phyloP scores from a whole-genome alignment of 2,113 vertebrate species.

The Alces alces region DNA sequence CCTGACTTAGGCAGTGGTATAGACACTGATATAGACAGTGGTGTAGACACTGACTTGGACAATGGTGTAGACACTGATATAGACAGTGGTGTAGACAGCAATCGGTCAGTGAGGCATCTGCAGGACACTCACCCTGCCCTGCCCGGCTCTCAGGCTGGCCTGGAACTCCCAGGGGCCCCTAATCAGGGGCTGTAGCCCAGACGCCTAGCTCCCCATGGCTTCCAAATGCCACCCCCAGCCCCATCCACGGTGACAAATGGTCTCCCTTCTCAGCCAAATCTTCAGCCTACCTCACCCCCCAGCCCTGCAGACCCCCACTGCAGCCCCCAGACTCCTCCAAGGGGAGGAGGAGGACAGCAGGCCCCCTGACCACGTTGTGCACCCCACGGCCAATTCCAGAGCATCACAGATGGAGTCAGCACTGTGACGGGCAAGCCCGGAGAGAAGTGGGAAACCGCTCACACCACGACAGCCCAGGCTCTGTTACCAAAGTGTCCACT shows the following conservation, averaged over 20 bases:
- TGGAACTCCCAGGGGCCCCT: no score
- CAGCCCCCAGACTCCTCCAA: background rate
- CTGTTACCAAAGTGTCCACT: background rate
- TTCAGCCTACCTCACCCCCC: background rate
- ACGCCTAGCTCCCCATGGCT: background rate
- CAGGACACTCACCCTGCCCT: no score
- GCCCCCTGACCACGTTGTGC: accelerated
- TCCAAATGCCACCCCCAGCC: background rate
- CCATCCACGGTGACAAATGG: background rate
- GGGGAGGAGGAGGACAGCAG: background rate
- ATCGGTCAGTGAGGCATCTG: accelerated
- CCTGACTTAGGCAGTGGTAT: background rate
- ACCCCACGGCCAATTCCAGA: background rate
- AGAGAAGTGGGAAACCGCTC: no score
- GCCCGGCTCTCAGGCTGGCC: background rate
- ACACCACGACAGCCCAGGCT: accelerated
- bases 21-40: background rate
- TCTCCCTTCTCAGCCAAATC: background rate
- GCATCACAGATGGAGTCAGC: background rate
- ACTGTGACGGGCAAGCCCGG: accelerated
- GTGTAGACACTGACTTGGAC: background rate
- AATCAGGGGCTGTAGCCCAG: background rate
- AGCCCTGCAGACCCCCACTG: background rate
- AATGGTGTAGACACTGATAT: background rate
- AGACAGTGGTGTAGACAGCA: background rate